phyloP scores from a whole-genome alignment of 2,113 vertebrate genomes.

The Scolopax mira region DNA sequence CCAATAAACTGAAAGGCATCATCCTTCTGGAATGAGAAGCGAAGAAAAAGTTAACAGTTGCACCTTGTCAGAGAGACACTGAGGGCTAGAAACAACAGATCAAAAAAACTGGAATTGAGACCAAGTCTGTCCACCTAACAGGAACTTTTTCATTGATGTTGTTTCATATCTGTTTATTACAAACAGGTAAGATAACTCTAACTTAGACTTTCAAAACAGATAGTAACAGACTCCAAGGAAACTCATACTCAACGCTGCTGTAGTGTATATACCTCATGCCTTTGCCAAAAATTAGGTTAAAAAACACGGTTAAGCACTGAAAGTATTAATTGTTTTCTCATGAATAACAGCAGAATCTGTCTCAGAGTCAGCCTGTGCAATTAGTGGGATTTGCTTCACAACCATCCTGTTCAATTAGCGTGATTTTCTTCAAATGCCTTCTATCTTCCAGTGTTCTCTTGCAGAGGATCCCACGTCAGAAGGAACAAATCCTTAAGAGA shows the following conservation, averaged over 20 bases:
- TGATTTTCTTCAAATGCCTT: conserved; percentile 29
- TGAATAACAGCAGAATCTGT: neutral
- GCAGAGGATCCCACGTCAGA: neutral
- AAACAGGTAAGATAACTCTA: neutral
- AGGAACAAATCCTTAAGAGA: neutral
- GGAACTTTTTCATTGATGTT: neutral
- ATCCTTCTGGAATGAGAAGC: neutral
- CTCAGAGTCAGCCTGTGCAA: neutral
- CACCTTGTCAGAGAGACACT: neutral
- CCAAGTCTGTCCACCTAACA: neutral
- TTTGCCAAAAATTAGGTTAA: neutral
- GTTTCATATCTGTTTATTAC: neutral
- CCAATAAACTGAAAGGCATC: neutral
- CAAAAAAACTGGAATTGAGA: neutral
- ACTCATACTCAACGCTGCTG: neutral
- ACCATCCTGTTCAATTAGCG: conserved; percentile 22
- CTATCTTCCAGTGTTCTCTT: neutral
- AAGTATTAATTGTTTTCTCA: neutral
- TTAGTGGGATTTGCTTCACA: conserved; percentile 39
- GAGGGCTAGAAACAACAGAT: neutral
- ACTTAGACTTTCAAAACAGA: neutral
- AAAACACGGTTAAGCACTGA: neutral
- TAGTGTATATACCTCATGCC: neutral
- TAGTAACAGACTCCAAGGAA: neutral
- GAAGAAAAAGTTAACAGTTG: neutral